These are phyloP conservation scores for Prunella strophiata DNA, from an alignment of 2,797 vertebrate genomes.

Conservation along the genomic window DNA sequence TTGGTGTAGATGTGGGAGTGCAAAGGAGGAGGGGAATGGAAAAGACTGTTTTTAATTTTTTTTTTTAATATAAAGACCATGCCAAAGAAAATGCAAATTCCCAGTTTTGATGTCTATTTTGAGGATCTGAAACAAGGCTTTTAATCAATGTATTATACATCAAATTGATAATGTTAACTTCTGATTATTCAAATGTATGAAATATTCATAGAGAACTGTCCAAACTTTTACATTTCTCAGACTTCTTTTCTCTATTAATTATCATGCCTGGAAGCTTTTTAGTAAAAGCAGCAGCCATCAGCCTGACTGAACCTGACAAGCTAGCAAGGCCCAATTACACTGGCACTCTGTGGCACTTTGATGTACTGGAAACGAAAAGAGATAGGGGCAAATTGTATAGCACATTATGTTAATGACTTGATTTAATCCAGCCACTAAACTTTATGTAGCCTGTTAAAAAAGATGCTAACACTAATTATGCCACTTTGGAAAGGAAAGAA, in stretches of 20 bases:
- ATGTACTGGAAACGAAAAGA: conserved; percentile 93
- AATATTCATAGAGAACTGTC: conserved; percentile 95
- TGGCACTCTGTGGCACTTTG: conserved; percentile 91
- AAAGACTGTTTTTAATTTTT: neutral
- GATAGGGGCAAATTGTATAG: conserved; percentile 94
- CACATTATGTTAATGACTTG: conserved; percentile 97
- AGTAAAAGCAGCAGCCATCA: conserved; percentile 90
- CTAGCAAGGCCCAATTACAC: conserved; percentile 95
- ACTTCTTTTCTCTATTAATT: conserved; percentile 92
- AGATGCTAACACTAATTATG: conserved; percentile 97
- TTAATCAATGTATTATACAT: conserved; percentile 92
- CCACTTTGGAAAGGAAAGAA: conserved; percentile 85
- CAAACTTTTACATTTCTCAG: conserved; percentile 91
- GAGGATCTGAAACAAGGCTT: conserved; percentile 80
- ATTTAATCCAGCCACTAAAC: conserved; percentile 98
- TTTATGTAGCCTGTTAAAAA: conserved; percentile 97
- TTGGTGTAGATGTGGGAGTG: neutral
- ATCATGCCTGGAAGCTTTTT: conserved; percentile 93
- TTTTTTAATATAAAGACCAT: conserved; percentile 53
- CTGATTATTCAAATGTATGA: conserved; percentile 93
- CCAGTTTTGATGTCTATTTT: conserved; percentile 79
- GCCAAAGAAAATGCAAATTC: conserved; percentile 80
- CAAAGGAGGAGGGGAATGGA: neutral
- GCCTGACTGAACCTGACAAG: conserved; percentile 96
- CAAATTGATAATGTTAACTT: conserved; percentile 93